A percentile compares a stretch with the other conserved stretches of the same genome.
Conservation (phyloP, 64 coral and sea anemone genomes). For the Anthopleura sola region DNA sequence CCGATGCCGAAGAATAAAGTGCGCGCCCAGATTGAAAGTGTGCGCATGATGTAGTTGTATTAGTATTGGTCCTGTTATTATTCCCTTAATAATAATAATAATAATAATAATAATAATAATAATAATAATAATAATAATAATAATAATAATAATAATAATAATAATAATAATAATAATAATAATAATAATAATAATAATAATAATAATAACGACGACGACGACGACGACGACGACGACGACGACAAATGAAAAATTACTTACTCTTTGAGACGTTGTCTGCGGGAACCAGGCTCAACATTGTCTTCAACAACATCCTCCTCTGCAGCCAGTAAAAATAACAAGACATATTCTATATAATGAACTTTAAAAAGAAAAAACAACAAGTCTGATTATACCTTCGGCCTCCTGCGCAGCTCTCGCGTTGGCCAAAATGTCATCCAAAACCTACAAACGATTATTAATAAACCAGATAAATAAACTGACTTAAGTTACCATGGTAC, state of each 20-base stretch:
- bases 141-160: no score
- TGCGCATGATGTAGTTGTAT: no score
- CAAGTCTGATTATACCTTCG: constrained; percentile 37
- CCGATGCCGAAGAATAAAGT: no score
- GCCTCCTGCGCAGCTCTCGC: constrained; percentile 74
- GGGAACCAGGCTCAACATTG: constrained; percentile 2
- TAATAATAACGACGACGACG: no score
- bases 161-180: no score
- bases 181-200: no score
- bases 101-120: no score
- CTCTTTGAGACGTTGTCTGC: constrained; percentile 54
- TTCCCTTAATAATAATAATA: no score
- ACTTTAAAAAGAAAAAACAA: background rate
- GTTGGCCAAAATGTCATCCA: constrained; percentile 76
- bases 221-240: no score
- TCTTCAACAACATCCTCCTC: constrained; percentile 65
- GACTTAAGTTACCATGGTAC: background rate
- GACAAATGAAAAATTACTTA: background rate
- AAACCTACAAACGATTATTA: constrained; percentile 18
- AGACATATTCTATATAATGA: background rate
- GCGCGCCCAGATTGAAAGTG: no score
- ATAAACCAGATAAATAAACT: background rate
- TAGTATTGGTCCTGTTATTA: no score
- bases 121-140: no score
- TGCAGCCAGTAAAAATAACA: background rate